A percentile compares a stretch with the other conserved stretches of the same genome.
Evolutionary conservation across 2,113 vertebrate species (phyloP).

Genomic region (Elephas maximus): DNA sequence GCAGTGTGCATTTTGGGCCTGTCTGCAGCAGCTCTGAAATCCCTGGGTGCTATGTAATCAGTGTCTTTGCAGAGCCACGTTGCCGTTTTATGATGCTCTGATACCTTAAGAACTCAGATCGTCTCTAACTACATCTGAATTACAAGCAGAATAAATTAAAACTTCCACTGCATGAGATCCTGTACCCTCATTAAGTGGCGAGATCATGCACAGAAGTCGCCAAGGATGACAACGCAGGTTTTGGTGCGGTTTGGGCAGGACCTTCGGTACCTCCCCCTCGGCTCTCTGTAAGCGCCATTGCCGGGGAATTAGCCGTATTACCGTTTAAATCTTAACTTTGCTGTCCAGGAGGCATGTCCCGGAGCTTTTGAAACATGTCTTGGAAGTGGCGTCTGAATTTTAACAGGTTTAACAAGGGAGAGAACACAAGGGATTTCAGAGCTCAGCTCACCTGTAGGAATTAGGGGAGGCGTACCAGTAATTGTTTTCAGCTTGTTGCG

Average conservation of each 20-base stretch:
- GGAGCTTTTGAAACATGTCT: conserved; percentile 67
- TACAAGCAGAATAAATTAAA: conserved; percentile 82
- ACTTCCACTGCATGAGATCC: conserved; percentile 66
- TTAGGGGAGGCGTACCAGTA: conserved; percentile 19
- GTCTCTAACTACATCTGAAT: conserved; percentile 75
- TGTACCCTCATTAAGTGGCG: conserved; percentile 78
- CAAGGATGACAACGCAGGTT: conserved; percentile 65
- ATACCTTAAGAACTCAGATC: conserved; percentile 81
- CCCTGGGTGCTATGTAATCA: conserved; percentile 64
- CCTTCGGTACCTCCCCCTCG: conserved; percentile 40
- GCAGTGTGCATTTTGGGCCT: conserved; percentile 9
- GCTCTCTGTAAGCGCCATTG: conserved; percentile 64
- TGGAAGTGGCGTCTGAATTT: conserved; percentile 57
- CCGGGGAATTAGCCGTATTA: conserved; percentile 70
- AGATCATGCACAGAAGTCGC: conserved; percentile 82
- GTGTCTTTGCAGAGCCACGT: conserved; percentile 57
- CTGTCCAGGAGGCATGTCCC: conserved; percentile 7
- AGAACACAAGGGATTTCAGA: conserved; percentile 48
- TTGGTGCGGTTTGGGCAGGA: conserved; percentile 58
- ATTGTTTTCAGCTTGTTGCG: background rate
- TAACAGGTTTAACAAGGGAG: conserved; percentile 28
- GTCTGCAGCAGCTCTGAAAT: conserved; percentile 61
- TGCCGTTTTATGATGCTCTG: conserved; percentile 51
- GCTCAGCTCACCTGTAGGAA: conserved; percentile 74
- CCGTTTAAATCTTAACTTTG: conserved; percentile 73